These are phyloP conservation scores for Sapayoa aenigma DNA, from an alignment of 2,113 vertebrate species.

Conservation along the genomic window DNA sequence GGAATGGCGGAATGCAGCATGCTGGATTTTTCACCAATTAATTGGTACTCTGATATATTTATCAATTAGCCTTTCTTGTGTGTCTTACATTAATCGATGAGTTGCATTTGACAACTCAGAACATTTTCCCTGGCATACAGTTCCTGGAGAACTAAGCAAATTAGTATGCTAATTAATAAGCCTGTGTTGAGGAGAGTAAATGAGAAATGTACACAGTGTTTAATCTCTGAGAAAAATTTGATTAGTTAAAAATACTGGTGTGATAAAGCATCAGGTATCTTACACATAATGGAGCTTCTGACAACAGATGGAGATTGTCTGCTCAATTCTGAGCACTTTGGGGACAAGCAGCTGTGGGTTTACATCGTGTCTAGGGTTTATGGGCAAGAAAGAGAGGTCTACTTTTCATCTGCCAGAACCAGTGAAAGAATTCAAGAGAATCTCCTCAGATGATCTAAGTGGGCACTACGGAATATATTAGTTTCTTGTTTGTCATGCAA, in stretches of 20 bases:
- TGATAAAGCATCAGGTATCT: not conserved
- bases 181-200: not conserved
- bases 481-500: not conserved
- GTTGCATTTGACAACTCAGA: constrained; percentile 9
- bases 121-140: not conserved
- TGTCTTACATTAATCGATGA: not conserved
- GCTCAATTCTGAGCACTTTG: not conserved
- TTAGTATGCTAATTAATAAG: constrained; percentile 16
- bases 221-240: not conserved
- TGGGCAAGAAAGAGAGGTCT: not conserved
- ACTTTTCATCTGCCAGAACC: not conserved
- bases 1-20: not conserved
- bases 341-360: not conserved
- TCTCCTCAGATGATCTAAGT: not conserved
- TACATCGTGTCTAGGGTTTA: accelerated
- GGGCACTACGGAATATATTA: no score
- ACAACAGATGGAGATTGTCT: not conserved
- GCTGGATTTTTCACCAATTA: not conserved
- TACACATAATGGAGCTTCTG: not conserved
- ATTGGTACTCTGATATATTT: not conserved
- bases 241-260: not conserved
- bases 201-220: not conserved
- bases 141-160: constrained; percentile 16
- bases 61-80: not conserved
- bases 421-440: not conserved